These are phyloP conservation scores for Drosophila bipectinata DNA, from an alignment of 1,140 invertebrate genomes.

Conservation along the genomic window DNA sequence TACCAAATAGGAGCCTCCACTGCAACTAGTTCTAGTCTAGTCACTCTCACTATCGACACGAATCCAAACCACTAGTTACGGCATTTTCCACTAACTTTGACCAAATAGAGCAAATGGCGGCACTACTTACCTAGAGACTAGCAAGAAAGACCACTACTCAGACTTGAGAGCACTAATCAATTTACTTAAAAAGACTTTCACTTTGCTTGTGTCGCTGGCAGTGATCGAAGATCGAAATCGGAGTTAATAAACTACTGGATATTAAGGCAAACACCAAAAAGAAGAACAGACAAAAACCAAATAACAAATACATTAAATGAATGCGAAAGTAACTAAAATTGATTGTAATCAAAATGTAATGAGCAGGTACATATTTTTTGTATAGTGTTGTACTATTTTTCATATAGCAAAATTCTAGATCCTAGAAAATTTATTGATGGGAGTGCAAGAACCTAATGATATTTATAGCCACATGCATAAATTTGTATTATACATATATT, in stretches of 20 bases:
- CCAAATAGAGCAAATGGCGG: conserved; percentile 63
- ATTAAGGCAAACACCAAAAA: conserved; percentile 74
- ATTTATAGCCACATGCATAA: conserved; percentile 53
- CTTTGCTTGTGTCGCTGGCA: conserved; percentile 64
- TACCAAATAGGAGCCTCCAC: conserved; percentile 21
- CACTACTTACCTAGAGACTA: conserved; percentile 63
- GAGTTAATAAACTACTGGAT: conserved; percentile 29
- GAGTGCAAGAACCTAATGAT: conserved; percentile 37
- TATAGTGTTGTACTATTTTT: conserved; percentile 76
- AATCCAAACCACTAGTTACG: conserved; percentile 33
- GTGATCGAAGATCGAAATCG: conserved; percentile 38
- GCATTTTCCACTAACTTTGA: conserved; percentile 63
- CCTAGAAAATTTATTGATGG: conserved; percentile 28
- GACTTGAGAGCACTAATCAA: conserved; percentile 50
- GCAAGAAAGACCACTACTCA: conserved; percentile 49
- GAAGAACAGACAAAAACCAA: conserved; percentile 7
- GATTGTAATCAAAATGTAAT: conserved; percentile 45
- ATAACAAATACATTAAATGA: neutral
- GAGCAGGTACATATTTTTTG: conserved; percentile 71
- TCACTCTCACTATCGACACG: conserved; percentile 35
- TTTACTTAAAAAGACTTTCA: conserved; percentile 76
- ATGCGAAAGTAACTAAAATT: conserved; percentile 23
- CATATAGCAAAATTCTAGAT: conserved; percentile 62
- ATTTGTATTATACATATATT: conserved; percentile 46
- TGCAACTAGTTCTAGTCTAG: conserved; percentile 60